Evolutionary conservation across 2,888 invertebrate genomes (phyloP), one percentile per base, ranked within the genome.

Genomic region (Perdita meconis): DNA sequence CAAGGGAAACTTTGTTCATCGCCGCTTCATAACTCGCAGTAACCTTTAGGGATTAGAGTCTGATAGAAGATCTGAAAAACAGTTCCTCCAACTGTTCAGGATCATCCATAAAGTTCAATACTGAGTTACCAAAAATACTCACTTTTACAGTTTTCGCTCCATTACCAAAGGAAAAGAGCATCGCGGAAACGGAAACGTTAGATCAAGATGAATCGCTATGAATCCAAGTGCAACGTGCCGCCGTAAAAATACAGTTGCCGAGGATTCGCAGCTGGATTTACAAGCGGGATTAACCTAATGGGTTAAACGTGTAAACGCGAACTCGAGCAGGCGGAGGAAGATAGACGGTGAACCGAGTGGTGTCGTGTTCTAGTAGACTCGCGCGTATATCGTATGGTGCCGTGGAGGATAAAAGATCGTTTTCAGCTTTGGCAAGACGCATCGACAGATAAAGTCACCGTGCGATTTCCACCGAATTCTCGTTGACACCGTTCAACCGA

Each of bases 201-300:
- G n/a, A 53, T 59, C 24, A 8, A 42, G 42, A 63, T 19, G 53
- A 19, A 61, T 53, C 24, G n/a, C 5, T 19, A n/a, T 26, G 38
- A 22, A n/a, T 30, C 8, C 26, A 19, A 22, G 47, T 42, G 13
- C 36, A 59, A 12, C 34, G 56, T 13, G 6, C 38, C 2, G n/a
- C 6, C 12, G 5, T 50, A 73, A 79, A 79, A 79, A 68, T 57
- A n/a, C 57, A 70, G 65, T 73, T 50, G 51, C 57, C 42, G 30
- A 30, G 60, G 47, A 24, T 40, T 40, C 51, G 12, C 50, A 13
- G 47, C n/a, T 59, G 68, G 24, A 72, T 77, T 70, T 77, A 67
- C 81, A 85, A 80, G 79, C 66, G 72, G 83, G 87, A 87, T 87
- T 86, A 86, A 74, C 72, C 82, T 84, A 85, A 87, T 85, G 80